Percentiles rank a stretch among this genome's conserved stretches.
phyloP scores from a whole-genome alignment of 2,797 vertebrate species.

The Steatocranus sp. region DNA sequence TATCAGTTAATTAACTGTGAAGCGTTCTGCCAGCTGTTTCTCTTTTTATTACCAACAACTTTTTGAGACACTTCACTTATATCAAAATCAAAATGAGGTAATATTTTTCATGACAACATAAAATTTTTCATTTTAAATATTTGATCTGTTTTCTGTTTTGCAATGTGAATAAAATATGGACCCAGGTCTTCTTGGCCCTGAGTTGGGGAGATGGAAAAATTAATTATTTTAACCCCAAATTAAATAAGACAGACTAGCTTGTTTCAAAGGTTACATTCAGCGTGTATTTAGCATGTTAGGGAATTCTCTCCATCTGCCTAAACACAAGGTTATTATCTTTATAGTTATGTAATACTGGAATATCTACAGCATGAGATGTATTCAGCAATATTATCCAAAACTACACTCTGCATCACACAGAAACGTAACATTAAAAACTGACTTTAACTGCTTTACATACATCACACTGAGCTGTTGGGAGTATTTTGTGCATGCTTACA shows the following conservation, averaged over 20 bases:
- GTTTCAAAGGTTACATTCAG: background rate
- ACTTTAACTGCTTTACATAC: background rate
- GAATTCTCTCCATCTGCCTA: background rate
- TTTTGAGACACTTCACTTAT: background rate
- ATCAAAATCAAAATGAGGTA: background rate
- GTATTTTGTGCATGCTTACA: background rate
- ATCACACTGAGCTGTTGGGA: background rate
- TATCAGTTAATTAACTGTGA: background rate
- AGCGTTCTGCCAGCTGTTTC: background rate
- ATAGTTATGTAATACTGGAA: background rate
- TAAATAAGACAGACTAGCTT: background rate
- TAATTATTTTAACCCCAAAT: background rate
- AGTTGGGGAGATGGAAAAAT: background rate
- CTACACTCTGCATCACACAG: background rate
- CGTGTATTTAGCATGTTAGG: background rate
- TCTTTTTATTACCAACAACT: background rate
- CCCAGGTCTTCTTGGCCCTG: background rate
- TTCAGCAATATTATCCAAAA: background rate
- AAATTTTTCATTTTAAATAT: background rate
- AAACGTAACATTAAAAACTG: background rate
- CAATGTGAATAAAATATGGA: background rate
- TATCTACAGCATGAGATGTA: background rate
- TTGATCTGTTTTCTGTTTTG: background rate
- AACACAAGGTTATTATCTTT: background rate
- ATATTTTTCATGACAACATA: background rate